Base-by-base conservation (phyloP, 2,113 vertebrate genomes). In the Indri indri region DNA sequence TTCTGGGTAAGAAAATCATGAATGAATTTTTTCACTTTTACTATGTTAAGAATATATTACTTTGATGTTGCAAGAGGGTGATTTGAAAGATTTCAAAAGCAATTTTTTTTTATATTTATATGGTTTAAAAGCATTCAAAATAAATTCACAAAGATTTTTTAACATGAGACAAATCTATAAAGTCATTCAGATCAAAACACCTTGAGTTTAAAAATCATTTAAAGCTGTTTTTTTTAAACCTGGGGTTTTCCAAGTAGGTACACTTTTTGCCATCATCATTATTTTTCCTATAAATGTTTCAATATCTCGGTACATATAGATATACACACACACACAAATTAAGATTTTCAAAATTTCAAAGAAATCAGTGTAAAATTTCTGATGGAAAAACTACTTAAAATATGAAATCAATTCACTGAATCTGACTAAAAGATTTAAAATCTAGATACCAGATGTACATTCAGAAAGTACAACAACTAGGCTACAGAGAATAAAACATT, bases 221-320 rank as follows among this genome's bases (percentile, higher is more conserved):
- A 97, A 98, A 84, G 89, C 94, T 98, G 17, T 74, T 74, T 40
- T 71, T 71, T 73, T 23, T 27, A 74, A 65, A n/a, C 32, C 20
- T 76, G 97, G 96, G 96, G 90, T 54, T 98, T 99, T 99, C 98
- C 98, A 98, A 82, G 91, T 97, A 98, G 94, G 86, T 91, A 76
- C 0, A 18, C 45, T 88, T 96, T 14, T 96, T 98, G 87, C 79
- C 86, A 86, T 13, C 13, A 83, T 88, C 80, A 97, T 37, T 88
- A 92, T 47, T 80, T 97, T 98, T 93, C 95, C 71, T 95, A 91
- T 85, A 97, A 98, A 70, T 96, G 91, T 97, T 98, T 98, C 96
- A 97, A 65, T 92, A 77, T 92, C 42, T 54, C 50, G 70, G 90
- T 88, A 80, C 95, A 91, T 37, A 95, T 0, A 37, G 81, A 57